Evolutionary conservation across 2,888 invertebrate species (phyloP).

Genomic region (Stenchaetothrips biformis): DNA sequence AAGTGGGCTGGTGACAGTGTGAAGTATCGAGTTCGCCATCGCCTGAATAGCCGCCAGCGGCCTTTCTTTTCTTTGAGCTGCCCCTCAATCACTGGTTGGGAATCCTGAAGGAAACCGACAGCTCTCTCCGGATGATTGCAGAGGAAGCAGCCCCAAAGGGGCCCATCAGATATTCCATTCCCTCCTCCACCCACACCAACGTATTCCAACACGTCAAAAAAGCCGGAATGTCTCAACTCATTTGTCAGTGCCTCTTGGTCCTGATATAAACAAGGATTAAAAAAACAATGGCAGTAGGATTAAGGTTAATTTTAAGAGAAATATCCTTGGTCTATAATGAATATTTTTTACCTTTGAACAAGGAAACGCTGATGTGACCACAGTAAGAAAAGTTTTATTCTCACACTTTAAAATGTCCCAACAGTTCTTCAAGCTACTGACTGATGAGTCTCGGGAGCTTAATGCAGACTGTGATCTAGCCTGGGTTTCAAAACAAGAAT

Average conservation of each 20-base stretch:
- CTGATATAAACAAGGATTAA: constrained; percentile 44
- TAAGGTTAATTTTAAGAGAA: not conserved
- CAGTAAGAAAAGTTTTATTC: constrained; percentile 79
- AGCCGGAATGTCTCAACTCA: constrained; percentile 79
- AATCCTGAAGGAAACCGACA: constrained; percentile 72
- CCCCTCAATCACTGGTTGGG: constrained; percentile 83
- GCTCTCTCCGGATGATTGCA: constrained; percentile 91
- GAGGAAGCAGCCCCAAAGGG: constrained; percentile 85
- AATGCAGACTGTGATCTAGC: constrained; percentile 71
- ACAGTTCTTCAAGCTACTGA: constrained; percentile 80
- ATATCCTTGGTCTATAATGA: not conserved
- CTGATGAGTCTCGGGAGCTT: constrained; percentile 74
- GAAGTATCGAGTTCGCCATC: constrained; percentile 92
- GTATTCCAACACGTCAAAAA: constrained; percentile 90
- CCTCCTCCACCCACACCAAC: constrained; percentile 52
- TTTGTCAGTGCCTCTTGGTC: constrained; percentile 82
- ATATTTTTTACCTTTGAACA: constrained; percentile 62
- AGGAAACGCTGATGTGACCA: constrained; percentile 92
- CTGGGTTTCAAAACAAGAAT: constrained; percentile 41
- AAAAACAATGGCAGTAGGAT: not conserved
- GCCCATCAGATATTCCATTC: constrained; percentile 49
- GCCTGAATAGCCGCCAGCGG: constrained; percentile 81
- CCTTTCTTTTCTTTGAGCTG: constrained; percentile 89
- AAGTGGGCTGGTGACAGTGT: constrained; percentile 89
- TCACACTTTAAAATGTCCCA: constrained; percentile 93